Evolutionary conservation across 2,888 invertebrate genomes (phyloP).

Genomic region (Tineola bisselliella): DNA sequence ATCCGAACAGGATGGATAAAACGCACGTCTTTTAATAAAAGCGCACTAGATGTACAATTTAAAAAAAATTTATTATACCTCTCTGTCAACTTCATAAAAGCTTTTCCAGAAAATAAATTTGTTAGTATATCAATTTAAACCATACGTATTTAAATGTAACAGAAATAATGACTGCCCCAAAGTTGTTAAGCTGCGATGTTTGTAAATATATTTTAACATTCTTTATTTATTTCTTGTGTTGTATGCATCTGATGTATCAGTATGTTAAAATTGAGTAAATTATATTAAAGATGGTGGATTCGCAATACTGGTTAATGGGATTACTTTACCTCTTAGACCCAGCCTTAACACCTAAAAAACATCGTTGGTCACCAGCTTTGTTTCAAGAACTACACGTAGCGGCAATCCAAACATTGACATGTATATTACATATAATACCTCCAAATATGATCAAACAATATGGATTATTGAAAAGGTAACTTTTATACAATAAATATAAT

Average conservation of each 20-base stretch:
- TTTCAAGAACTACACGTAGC: conserved; percentile 41
- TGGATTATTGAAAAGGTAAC: conserved; percentile 41
- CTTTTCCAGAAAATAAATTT: conserved; percentile 33
- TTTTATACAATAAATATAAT: too few species aligned
- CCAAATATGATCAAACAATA: conserved; percentile 27
- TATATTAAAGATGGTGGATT: conserved; percentile 36
- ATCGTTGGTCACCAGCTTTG: conserved; percentile 37
- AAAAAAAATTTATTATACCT: conserved; percentile 43
- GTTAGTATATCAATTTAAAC: conserved; percentile 40
- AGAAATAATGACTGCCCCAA: too few species aligned
- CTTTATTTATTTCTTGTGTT: too few species aligned
- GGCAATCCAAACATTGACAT: conserved; percentile 42
- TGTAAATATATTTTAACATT: too few species aligned
- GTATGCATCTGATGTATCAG: too few species aligned
- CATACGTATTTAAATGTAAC: too few species aligned
- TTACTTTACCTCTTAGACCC: conserved; percentile 51
- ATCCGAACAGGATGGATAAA: conserved; percentile 33
- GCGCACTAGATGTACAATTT: conserved; percentile 39
- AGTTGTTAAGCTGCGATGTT: too few species aligned
- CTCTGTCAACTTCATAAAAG: conserved; percentile 37
- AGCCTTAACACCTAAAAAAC: conserved; percentile 32
- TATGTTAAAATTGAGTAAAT: background rate
- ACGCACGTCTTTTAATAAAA: conserved; percentile 32
- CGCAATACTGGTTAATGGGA: conserved; percentile 41
- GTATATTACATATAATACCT: conserved; percentile 28